Conservation (phyloP, 2,113 vertebrate genomes). For the Bombycilla garrulus region DNA sequence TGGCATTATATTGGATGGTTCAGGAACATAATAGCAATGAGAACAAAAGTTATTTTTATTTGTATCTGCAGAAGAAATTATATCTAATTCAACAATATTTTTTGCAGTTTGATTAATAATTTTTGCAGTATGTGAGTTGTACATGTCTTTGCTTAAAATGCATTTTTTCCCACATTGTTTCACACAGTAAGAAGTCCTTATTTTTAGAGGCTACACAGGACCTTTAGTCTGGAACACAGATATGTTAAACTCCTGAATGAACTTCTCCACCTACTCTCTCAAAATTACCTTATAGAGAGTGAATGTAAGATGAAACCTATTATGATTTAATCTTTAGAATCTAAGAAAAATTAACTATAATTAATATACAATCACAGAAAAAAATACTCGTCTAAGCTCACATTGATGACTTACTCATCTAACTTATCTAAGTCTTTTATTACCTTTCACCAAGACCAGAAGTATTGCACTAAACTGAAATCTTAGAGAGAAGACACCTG, state of each 20-base stretch:
- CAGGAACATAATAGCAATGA: neutral
- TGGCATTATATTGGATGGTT: neutral
- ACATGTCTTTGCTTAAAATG: neutral
- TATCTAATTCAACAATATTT: neutral
- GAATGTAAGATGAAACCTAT: neutral
- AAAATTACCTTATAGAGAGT: neutral
- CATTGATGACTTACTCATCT: neutral
- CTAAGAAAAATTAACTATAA: neutral
- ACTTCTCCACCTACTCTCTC: neutral
- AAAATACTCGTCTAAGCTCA: neutral
- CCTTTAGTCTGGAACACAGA: neutral
- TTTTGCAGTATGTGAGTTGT: neutral
- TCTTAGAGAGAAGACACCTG: constrained; percentile 14
- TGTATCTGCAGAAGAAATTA: neutral
- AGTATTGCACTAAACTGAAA: neutral
- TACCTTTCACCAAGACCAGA: neutral
- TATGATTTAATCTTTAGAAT: neutral
- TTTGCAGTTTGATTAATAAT: neutral
- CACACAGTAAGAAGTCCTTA: neutral
- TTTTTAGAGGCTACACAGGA: neutral
- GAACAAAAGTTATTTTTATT: neutral
- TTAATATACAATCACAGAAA: neutral
- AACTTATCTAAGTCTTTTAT: neutral
- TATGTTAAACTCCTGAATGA: neutral
- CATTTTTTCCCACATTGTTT: neutral